Conservation (phyloP, 2,888 invertebrate species). For the Eupeodes luniger region DNA sequence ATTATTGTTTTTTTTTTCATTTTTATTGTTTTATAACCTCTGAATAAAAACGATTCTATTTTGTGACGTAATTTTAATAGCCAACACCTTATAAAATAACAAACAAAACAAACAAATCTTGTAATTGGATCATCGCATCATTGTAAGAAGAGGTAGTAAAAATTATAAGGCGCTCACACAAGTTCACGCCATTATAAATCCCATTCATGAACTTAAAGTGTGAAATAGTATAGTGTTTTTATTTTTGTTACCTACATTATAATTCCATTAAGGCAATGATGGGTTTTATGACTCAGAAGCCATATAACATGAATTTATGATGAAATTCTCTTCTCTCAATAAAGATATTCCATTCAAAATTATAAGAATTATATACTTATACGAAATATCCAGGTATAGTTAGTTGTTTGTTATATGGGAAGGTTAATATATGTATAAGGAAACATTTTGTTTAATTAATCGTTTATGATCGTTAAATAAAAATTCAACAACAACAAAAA, state of each 20-base stretch:
- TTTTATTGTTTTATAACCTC: conserved; percentile 58
- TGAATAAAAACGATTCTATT: conserved; percentile 19
- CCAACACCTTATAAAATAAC: conserved; percentile 44
- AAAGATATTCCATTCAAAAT: conserved; percentile 64
- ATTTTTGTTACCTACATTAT: conserved; percentile 48
- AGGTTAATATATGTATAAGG: neutral
- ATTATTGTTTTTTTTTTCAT: neutral
- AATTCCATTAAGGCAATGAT: conserved; percentile 64
- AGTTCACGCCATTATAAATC: conserved; percentile 53
- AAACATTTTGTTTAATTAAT: conserved; percentile 64
- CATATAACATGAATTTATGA: conserved; percentile 64
- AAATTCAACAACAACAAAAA: conserved; percentile 22
- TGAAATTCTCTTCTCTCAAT: conserved; percentile 34
- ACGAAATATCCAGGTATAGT: neutral
- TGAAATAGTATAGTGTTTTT: conserved; percentile 63
- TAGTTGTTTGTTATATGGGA: neutral
- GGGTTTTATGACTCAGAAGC: conserved; percentile 61
- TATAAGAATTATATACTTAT: conserved; percentile 47
- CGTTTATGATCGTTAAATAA: conserved; percentile 60
- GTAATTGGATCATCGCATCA: conserved; percentile 75
- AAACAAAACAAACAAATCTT: conserved; percentile 12
- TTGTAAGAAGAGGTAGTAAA: conserved; percentile 42
- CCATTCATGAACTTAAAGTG: conserved; percentile 74
- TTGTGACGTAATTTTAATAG: conserved; percentile 59
- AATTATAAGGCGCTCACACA: conserved; percentile 19